Conservation (phyloP, 2,113 vertebrate genomes). For the Erpornis zantholeuca region DNA sequence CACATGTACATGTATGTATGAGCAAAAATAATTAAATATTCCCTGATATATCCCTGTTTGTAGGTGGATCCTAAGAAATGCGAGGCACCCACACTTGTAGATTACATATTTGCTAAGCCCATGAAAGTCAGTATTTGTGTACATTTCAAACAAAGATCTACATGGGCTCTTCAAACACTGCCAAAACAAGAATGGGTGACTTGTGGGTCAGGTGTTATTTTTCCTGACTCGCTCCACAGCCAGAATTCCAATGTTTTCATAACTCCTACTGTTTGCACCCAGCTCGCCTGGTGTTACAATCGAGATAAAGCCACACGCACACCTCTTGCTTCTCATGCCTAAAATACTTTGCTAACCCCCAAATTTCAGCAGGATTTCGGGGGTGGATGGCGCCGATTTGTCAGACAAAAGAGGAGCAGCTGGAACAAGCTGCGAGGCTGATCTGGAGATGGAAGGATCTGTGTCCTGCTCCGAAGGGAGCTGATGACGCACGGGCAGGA, state of each 20-base stretch:
- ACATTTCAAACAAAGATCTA: constrained; percentile 10
- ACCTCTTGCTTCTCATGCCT: background rate
- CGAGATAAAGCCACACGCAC: background rate
- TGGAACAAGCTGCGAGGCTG: background rate
- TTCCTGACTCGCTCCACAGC: background rate
- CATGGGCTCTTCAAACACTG: background rate
- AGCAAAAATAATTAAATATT: background rate
- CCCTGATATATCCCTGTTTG: background rate
- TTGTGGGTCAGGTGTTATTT: constrained; percentile 11
- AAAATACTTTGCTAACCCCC: background rate
- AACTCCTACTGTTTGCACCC: background rate
- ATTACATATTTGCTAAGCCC: background rate
- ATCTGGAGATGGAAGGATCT: background rate
- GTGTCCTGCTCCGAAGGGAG: background rate
- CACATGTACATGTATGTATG: rapidly evolving
- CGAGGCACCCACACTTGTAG: background rate
- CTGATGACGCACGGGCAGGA: constrained; percentile 1
- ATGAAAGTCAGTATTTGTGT: background rate
- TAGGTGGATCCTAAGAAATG: background rate
- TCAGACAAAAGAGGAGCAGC: background rate
- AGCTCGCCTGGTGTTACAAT: background rate
- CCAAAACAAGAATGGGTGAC: background rate
- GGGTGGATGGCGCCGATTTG: background rate
- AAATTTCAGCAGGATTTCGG: background rate
- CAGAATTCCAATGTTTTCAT: background rate